These are phyloP conservation scores for Operophtera brumata DNA, from an alignment of 2,888 invertebrate genomes.

Conservation along the genomic window DNA sequence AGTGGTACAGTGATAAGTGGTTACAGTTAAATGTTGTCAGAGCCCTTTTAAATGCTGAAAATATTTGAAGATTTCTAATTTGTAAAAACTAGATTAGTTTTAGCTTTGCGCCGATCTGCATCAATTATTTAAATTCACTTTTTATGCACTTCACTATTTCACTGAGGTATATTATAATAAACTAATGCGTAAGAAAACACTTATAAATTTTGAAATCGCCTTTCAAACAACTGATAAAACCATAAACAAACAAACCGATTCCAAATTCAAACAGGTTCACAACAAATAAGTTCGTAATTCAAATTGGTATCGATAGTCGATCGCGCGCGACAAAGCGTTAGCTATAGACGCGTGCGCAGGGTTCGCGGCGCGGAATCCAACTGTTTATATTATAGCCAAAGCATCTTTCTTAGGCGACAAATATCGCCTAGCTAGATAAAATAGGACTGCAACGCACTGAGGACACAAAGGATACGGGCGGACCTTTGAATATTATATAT, in stretches of 20 bases:
- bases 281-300: conserved; percentile 20
- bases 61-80: not conserved
- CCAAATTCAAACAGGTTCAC: conserved; percentile 15
- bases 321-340: conserved; percentile 21
- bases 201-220: not conserved
- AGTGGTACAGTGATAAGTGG: too few relatives aligned
- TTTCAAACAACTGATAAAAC: not conserved
- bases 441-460: not conserved
- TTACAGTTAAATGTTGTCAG: too few relatives aligned
- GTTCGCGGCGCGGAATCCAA: conserved; percentile 68
- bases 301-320: conserved; percentile 24
- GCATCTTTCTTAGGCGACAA: conserved; percentile 45
- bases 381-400: conserved; percentile 54
- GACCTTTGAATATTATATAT: too few relatives aligned
- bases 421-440: conserved; percentile 36
- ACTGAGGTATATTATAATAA: not conserved
- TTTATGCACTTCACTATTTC: not conserved
- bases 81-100: not conserved
- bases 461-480: not conserved
- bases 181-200: conserved; percentile 4
- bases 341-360: conserved; percentile 68
- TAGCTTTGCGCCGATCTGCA: not conserved
- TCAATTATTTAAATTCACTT: not conserved
- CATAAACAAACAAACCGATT: conserved; percentile 21
- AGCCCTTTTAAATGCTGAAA: not conserved